These are phyloP conservation scores for Alouatta palliata DNA, from an alignment of 2,113 vertebrate species.

Conservation along the genomic window DNA sequence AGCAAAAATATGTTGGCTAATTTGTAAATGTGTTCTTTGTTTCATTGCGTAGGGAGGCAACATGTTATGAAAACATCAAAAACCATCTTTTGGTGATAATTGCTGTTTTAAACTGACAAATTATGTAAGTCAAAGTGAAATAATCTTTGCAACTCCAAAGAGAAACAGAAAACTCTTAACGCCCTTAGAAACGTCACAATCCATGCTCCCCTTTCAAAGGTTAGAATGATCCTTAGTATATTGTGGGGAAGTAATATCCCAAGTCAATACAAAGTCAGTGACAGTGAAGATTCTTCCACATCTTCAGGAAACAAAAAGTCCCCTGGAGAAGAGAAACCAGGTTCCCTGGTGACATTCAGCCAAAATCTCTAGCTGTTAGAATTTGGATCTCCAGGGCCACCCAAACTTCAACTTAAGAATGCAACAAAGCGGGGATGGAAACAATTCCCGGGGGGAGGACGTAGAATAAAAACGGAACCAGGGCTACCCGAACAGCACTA, in stretches of 20 bases:
- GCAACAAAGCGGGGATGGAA: background rate
- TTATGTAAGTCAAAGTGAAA: background rate
- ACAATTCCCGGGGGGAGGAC: background rate
- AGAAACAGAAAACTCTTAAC: constrained; percentile 32
- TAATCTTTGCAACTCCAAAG: background rate
- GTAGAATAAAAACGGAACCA: background rate
- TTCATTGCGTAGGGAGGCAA: background rate
- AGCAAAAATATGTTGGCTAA: background rate
- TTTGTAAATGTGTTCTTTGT: background rate
- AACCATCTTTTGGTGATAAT: background rate
- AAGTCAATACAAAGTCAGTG: constrained; percentile 45
- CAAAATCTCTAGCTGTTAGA: background rate
- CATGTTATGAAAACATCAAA: background rate
- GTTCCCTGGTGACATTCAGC: background rate
- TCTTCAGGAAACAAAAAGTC: background rate
- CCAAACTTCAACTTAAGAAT: background rate
- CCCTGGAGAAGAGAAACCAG: background rate
- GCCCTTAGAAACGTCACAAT: constrained; percentile 68
- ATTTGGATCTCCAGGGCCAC: background rate
- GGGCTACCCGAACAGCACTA: background rate
- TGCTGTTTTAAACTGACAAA: background rate
- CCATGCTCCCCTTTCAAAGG: constrained; percentile 43
- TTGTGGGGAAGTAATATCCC: constrained; percentile 38
- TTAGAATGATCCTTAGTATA: background rate
- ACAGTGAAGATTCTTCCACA: background rate